Conservation (phyloP, 2,113 vertebrate genomes). For the Oreocharis arfaki region DNA sequence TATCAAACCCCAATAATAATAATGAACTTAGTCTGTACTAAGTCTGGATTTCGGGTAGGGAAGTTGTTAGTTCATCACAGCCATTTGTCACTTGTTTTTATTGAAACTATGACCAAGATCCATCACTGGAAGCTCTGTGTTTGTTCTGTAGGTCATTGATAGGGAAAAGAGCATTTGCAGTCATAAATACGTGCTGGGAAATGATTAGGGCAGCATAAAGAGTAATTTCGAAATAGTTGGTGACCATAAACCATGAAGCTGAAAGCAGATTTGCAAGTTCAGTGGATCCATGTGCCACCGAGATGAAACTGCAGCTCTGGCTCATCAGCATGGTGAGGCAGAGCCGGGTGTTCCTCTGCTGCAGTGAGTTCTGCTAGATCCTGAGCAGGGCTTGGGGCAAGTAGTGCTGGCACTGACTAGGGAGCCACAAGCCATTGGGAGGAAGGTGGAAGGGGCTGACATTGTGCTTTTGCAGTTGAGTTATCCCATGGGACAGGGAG, state of each 20-base stretch:
- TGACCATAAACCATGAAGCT: not conserved
- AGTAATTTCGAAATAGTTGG: not conserved
- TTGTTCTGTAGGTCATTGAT: not conserved
- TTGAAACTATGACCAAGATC: not conserved
- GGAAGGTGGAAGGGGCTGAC: not conserved
- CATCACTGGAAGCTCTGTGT: not conserved
- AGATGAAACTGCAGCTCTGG: not conserved
- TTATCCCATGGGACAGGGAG: not conserved
- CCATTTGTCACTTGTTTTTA: not conserved
- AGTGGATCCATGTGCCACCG: not conserved
- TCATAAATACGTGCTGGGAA: not conserved
- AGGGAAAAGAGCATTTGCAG: not conserved
- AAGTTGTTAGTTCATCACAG: not conserved
- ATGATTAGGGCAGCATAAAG: fast-evolving
- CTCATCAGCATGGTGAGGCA: fast-evolving
- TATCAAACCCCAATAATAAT: not conserved
- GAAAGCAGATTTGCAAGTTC: not conserved
- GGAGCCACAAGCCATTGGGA: not conserved
- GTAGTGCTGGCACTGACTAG: not conserved
- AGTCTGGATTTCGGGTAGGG: not conserved
- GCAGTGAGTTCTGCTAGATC: not conserved
- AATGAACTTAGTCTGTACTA: not conserved
- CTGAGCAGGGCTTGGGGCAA: fast-evolving
- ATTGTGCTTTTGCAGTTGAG: not conserved
- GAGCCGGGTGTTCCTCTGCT: not conserved